Conservation (phyloP, 2,888 invertebrate genomes). For the Erannis defoliaria region DNA sequence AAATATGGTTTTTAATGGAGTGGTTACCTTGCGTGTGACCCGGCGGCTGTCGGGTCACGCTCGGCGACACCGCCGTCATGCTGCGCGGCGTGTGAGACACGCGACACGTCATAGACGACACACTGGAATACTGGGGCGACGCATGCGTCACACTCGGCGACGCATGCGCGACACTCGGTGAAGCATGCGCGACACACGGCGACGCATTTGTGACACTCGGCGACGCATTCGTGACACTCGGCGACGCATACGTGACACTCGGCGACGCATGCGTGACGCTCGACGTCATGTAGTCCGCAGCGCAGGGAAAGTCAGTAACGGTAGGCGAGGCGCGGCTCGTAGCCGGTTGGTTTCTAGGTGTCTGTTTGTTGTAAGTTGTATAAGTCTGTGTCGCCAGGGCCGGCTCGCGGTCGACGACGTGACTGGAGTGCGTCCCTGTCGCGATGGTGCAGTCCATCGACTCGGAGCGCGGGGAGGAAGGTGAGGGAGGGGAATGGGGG, state of each 20-base stretch:
- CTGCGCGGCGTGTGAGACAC: neutral
- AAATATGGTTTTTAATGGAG: no score
- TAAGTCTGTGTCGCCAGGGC: neutral
- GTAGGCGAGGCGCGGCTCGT: neutral
- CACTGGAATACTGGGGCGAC: neutral
- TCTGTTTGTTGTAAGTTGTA: neutral
- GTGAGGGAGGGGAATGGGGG: conserved; percentile 13
- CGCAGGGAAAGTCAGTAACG: conserved; percentile 1
- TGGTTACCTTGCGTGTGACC: no score
- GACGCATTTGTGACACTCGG: neutral
- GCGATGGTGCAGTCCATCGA: conserved; percentile 33
- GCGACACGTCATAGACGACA: neutral
- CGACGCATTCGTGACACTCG: neutral
- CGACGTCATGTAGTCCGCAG: neutral
- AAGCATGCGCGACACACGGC: neutral
- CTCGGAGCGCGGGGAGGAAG: conserved; percentile 27
- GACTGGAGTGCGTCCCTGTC: conserved; percentile 14
- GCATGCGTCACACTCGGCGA: neutral
- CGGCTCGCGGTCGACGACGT: neutral
- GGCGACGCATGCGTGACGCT: neutral
- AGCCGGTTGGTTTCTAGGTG: neutral
- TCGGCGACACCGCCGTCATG: neutral
- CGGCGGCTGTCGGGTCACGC: neutral
- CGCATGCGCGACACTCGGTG: neutral
- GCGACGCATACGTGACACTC: neutral